A percentile compares a stretch with the other conserved stretches of the same genome.
Evolutionary conservation across 2,113 vertebrate species (phyloP).

Genomic region (Todiramphus chloris): DNA sequence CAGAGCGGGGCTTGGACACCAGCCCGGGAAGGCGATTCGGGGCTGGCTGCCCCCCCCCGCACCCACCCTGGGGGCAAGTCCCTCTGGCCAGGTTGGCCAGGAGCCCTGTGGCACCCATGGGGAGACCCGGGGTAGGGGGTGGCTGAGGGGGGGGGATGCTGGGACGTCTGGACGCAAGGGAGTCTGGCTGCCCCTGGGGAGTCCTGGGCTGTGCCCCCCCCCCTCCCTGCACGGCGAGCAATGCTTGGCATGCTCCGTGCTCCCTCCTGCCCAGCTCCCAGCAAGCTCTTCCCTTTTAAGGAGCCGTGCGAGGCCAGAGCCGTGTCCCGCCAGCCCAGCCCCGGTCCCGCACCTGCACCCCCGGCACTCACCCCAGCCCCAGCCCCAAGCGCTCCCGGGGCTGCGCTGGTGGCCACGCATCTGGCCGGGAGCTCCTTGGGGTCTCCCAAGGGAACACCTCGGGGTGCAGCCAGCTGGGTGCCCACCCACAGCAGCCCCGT

Average conservation of each 20-base stretch:
- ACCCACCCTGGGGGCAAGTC: not conserved
- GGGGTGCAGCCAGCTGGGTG: not conserved
- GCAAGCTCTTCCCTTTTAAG: constrained; percentile 41
- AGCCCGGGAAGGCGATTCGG: not conserved
- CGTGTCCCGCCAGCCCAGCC: not conserved
- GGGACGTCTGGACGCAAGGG: too few relatives aligned
- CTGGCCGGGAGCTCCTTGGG: not conserved
- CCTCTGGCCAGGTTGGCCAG: accelerated
- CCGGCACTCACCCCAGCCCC: accelerated
- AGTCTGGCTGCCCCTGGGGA: not conserved
- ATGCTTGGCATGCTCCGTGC: not conserved
- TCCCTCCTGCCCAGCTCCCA: not conserved
- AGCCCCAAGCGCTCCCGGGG: accelerated
- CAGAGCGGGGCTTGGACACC: not conserved
- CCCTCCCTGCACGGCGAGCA: not conserved
- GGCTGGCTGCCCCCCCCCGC: not conserved
- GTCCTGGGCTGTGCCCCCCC: not conserved
- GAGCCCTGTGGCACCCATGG: not conserved
- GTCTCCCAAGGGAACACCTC: accelerated
- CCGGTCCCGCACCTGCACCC: not conserved
- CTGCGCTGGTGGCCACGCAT: accelerated
- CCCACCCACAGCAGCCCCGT: not conserved
- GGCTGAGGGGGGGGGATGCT: accelerated
- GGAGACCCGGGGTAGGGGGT: accelerated
- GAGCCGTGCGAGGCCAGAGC: not conserved